Evolutionary conservation across 2,797 vertebrate genomes (phyloP).

Genomic region (Sebastes steindachneri): DNA sequence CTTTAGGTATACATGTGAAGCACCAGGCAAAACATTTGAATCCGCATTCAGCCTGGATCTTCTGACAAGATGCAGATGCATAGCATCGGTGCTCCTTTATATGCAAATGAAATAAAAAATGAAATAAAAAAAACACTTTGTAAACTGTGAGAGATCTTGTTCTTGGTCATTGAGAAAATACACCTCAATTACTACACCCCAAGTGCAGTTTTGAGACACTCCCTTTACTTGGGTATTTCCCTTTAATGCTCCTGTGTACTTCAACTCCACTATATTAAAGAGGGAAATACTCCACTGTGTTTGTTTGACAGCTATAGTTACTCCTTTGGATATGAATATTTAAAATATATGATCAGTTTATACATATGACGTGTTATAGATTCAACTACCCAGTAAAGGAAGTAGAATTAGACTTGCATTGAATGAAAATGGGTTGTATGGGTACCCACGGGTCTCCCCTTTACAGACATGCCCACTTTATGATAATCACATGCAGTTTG

Average conservation of each 20-base stretch:
- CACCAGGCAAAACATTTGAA: not conserved
- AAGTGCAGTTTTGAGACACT: not conserved
- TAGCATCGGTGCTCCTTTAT: not conserved
- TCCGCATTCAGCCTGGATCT: not conserved
- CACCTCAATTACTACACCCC: not conserved
- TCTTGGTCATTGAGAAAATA: not conserved
- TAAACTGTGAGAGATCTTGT: not conserved
- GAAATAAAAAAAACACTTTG: not conserved
- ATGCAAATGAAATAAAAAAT: not conserved
- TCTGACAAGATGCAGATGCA: not conserved
- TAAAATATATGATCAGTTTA: not conserved
- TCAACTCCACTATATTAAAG: not conserved
- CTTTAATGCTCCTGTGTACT: no score
- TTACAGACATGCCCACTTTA: no score
- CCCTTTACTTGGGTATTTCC: not conserved
- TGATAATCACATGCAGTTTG: no score
- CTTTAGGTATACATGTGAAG: not conserved
- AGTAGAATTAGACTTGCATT: not conserved
- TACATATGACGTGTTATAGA: not conserved
- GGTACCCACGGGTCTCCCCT: no score
- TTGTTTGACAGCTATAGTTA: not conserved
- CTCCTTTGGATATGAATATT: not conserved
- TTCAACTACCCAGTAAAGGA: not conserved
- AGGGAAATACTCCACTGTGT: not conserved
- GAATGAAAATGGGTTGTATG: no score